Conservation (phyloP, 2,113 vertebrate species). For the Anhinga rufa region DNA sequence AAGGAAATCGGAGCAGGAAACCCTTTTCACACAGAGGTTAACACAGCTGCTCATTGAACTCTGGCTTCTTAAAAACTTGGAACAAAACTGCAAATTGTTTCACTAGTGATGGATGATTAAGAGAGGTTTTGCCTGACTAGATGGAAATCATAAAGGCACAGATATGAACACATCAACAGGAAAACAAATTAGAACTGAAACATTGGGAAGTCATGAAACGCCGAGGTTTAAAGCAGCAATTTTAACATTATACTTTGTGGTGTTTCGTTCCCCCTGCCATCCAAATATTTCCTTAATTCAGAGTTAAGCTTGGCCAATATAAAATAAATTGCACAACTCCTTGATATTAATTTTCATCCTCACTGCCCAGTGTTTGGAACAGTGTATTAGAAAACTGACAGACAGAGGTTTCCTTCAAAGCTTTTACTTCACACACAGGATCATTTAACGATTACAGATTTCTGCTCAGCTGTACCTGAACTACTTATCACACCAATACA, state of each 20-base stretch:
- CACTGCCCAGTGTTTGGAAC: not conserved
- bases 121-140: not conserved
- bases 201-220: not conserved
- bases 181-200: not conserved
- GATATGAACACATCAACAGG: not conserved
- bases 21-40: not conserved
- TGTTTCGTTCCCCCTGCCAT: not conserved
- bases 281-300: not conserved
- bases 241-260: not conserved
- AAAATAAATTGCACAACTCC: not conserved
- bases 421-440: not conserved
- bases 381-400: not conserved
- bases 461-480: not conserved
- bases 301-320: not conserved
- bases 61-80: not conserved
- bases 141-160: not conserved
- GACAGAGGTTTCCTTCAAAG: not conserved
- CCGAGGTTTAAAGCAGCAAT: not conserved
- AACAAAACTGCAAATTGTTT: not conserved
- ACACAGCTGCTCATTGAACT: not conserved
- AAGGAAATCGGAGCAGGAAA: not conserved
- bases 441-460: not conserved
- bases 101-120: not conserved
- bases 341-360: not conserved
- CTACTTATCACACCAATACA: not conserved